Evolutionary conservation across 2,113 vertebrate species (phyloP), one percentile per base, ranked within the genome.

Genomic region (Furnarius figulus): DNA sequence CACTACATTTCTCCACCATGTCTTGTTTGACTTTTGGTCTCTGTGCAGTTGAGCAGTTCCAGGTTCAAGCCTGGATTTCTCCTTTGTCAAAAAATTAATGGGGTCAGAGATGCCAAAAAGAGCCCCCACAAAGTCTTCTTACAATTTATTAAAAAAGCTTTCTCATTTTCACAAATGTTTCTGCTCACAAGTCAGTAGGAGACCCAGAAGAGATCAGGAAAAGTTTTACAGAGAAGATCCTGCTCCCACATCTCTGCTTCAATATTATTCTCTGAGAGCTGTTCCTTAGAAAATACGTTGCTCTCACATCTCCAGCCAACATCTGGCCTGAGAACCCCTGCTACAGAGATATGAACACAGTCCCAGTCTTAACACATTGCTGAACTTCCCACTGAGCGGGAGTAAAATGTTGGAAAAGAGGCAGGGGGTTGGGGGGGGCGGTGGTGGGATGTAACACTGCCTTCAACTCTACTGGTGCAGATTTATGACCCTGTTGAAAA

Each of bases 221-320:
- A 75, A 81, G n/a, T 72, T 87, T 87, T 37, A 68, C 20, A 74
- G 79, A 50, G 56, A 70, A 71, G 67, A 55, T 71, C 10, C 52
- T 59, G 35, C 66, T 95, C 25, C 40, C 62, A 44, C 53, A 87
- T 92, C 39, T 89, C 53, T 76, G 13, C 20, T 89, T 94, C 78
- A 81, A 10, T 59, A 27, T 59, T 63, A 59, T 72, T 89, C 8
- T 82, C 44, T 52, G 49, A 78, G 56, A 16, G 19, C 16, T 87
- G n/a, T 72, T 96, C 84, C 56, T 65, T 75, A 80, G 67, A 63
- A 94, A 89, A 91, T 71, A 52, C 27, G 44, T 68, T 87, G 27
- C 23, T 68, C 12, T 93, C 19, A 40, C 73, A 85, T 90, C 73
- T 94, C 40, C 46, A 93, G 91, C 89, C 91, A 92, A 89, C 91